phyloP scores from a whole-genome alignment of 1,140 invertebrate species.

The Vanessa tameamea region DNA sequence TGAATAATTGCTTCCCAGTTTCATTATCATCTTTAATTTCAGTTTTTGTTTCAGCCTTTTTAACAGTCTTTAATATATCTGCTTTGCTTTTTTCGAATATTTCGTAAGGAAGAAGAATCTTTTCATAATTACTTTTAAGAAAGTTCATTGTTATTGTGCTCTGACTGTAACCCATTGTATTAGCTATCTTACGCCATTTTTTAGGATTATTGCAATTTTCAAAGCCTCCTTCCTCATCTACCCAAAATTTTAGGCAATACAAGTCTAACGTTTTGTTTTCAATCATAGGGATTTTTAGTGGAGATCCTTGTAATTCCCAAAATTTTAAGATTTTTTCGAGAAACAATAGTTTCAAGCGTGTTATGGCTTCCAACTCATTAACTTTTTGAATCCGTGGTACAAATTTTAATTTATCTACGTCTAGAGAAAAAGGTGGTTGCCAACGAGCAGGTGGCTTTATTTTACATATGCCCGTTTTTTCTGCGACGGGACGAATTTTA shows the following conservation, averaged over 20 bases:
- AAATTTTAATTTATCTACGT: slow-evolving; percentile 98
- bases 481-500: slow-evolving; percentile 84
- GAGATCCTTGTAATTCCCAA: slow-evolving; percentile 97
- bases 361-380: slow-evolving; percentile 98
- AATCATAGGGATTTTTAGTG: slow-evolving; percentile 95
- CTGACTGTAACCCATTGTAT: slow-evolving; percentile 90
- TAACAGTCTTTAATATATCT: slow-evolving; percentile 73
- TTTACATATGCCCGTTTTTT: slow-evolving; percentile 86
- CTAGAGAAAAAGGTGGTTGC: slow-evolving; percentile 98
- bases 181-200: slow-evolving; percentile 95
- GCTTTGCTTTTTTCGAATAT: slow-evolving; percentile 86
- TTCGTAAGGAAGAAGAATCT: slow-evolving; percentile 94
- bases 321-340: slow-evolving; percentile 98
- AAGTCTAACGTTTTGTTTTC: slow-evolving; percentile 96
- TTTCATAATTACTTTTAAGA: slow-evolving; percentile 94
- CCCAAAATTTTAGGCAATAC: slow-evolving; percentile 94
- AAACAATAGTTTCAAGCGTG: slow-evolving; percentile 97
- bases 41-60: slow-evolving; percentile 66
- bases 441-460: slow-evolving; percentile 88
- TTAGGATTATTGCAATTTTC: slow-evolving; percentile 90
- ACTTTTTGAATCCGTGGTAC: slow-evolving; percentile 97
- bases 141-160: slow-evolving; percentile 90
- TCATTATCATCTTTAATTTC: slow-evolving; percentile 57
- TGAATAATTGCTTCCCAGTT: slow-evolving; percentile 50
- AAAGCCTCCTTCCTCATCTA: slow-evolving; percentile 94